Percentiles rank a stretch among this genome's conserved stretches.
These are phyloP conservation scores for Pachliopta kotzebuea DNA, from an alignment of 2,888 invertebrate genomes.

Conservation along the genomic window DNA sequence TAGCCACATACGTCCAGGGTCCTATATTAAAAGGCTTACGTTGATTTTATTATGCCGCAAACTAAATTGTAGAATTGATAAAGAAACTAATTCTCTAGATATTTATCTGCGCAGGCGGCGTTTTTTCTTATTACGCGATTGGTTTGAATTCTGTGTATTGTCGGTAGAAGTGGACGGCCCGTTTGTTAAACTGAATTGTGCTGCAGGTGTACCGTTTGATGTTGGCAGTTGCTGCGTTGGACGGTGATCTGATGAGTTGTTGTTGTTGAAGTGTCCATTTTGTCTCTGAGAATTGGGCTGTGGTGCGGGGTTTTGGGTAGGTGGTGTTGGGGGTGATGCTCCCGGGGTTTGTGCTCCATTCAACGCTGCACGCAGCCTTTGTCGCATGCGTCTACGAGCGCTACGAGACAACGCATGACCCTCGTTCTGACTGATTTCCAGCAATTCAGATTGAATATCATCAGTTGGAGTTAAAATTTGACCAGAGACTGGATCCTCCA, in stretches of 20 bases:
- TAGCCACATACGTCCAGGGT: constrained; percentile 50
- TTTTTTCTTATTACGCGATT: constrained; percentile 58
- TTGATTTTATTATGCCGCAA: constrained; percentile 45
- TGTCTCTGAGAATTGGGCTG: constrained; percentile 32
- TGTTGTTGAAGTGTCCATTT: constrained; percentile 37
- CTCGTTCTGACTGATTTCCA: background rate
- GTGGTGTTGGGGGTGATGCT: constrained; percentile 27
- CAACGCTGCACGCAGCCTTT: constrained; percentile 55
- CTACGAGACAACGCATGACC: constrained; percentile 49
- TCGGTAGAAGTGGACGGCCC: constrained; percentile 42
- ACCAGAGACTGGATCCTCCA: constrained; percentile 6
- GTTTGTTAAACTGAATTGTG: constrained; percentile 19
- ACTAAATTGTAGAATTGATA: constrained; percentile 26
- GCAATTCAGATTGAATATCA: constrained; percentile 1
- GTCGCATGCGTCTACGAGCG: constrained; percentile 63
- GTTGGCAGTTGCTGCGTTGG: constrained; percentile 25
- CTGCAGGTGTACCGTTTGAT: constrained; percentile 22
- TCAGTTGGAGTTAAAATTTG: background rate
- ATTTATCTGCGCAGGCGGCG: constrained; percentile 68
- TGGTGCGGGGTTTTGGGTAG: background rate
- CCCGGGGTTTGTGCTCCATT: constrained; percentile 41
- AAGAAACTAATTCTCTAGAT: constrained; percentile 32
- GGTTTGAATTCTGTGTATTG: constrained; percentile 41
- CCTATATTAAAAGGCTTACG: constrained; percentile 45
- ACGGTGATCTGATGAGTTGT: constrained; percentile 27